Evolutionary conservation across 1,140 invertebrate genomes (phyloP), one percentile per base, ranked within the genome.

Genomic region (Cepaea nemoralis): DNA sequence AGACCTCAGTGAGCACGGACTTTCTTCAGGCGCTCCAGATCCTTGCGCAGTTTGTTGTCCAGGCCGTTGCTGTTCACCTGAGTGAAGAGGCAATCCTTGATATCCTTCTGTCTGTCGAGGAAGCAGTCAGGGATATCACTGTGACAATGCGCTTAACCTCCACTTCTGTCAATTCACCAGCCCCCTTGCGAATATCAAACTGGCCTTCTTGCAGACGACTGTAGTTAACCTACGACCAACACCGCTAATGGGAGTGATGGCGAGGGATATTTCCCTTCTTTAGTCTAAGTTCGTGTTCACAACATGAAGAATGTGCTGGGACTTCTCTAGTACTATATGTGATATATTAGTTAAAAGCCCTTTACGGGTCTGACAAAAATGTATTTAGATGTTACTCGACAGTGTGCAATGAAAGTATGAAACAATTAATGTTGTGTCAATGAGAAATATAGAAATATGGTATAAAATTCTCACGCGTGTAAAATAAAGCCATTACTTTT

Each of bases 251-350:
- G 97, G 96, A 48, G 98, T 99, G 93, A 99, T 95, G 79, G 98
- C 98, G 92, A 98, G 19, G 45, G 45, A 48, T 83, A 99, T 96
- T 92, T 99, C 99, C 63, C 95, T 94, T 92, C 97, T 96, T 91
- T 98, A 98, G 94, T 99, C 98, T 88, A 99, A 99, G 91, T 99
- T 99, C 90, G 98, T 99, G 94, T 96, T 96, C 94, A 99, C 95
- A 90, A 99, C 96, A 98, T 98, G 98, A 94, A 99, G 95, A 95
- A 99, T 99, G 94, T 99, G 98, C 93, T 99, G 98, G 92, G 99
- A 99, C 92, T 99, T 99, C 87, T 99, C 97, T 89, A 98, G 98
- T 88, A 99, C 95, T 70, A 99, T 96, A 88, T 99, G 94, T 92
- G 97, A 69, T 90, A 67, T n/a, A n/a, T n/a, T n/a, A n/a, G n/a